Evolutionary conservation across 1,140 invertebrate genomes (phyloP), one percentile per base, ranked within the genome.

Genomic region (Cataglyphis hispanica): DNA sequence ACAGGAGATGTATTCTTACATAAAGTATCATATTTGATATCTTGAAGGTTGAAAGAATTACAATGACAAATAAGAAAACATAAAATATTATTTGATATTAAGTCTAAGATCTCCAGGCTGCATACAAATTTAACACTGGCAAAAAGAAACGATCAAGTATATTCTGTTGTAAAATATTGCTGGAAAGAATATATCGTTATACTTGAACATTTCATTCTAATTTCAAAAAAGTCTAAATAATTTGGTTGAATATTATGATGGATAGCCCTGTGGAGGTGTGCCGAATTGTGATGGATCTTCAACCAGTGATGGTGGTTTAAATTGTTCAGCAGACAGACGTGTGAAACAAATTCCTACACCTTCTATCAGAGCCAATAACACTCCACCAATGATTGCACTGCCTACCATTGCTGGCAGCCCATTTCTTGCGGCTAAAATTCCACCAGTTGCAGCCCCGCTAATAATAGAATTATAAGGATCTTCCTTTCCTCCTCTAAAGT

Each of bases 401-500:
- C 98, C 99, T 84, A 98, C 97, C 98, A 99, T 99, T 0, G 98
- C 98, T 70, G 97, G 97, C n/a, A 97, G 91, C 37, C 99, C 99
- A 96, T 98, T 99, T 96, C 99, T 96, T 11, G 99, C 98, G 46
- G 99, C 98, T 86, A 99, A 95, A 90, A 99, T 98, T 60, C 98
- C 99, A 64, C 99, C 99, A 61, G 99, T 99, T 0, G 98, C 96
- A 11, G 98, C 98, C 8, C 99, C 99, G 95, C 98, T 99, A 81
- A 98, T 98, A 56, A 99, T 99, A 0, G 98, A 99, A 95, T 99
- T 99, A 98, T 98, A 99, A 0, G 98, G 98, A 95, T 99, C 99
- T 96, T 99, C 99, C 93, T 99, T 99, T 94, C 99, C 98, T 94
- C 99, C 98, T 78, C 99, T 95, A 76, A 99, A 96, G 93, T 99